Base-by-base conservation (phyloP, 2,113 vertebrate genomes). In the Murina feae region DNA sequence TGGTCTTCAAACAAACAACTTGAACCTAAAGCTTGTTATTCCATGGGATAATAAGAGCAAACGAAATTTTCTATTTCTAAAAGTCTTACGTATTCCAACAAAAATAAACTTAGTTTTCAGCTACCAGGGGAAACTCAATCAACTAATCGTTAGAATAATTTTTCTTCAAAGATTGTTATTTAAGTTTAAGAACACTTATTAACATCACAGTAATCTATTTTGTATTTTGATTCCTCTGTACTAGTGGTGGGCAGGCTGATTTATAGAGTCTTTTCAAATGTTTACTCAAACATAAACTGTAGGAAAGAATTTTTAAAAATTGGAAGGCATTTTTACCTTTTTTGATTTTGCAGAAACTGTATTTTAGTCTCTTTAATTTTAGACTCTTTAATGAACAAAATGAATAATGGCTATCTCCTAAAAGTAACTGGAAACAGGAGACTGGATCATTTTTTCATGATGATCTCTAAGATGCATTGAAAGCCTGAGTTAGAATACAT, bases 31-130 rank as follows among this genome's bases (percentile, higher is more conserved):
- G 28, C 58, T 80, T 94, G 53, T 60, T 55, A 90, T 58, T 35
- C 53, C 35, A 88, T 37, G 12, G 76, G 82, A 90, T 85, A 89
- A 96, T 88, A 95, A 97, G 97, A 85, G 23, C 44, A 55, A 96
- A 87, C 20, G 25, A 69, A 75, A 55, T 2, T 32, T 89, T 96
- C 25, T 82, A 37, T 82, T 92, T 92, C n/a, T 89, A 63, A 95
- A 91, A 42, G 12, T 68, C 32, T 0, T 58, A 2, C 53, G 47
- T 37, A 87, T 96, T 96, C 71, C 85, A 91, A 63, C 14, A 97
- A 89, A 96, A 95, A 97, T 35, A 95, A 94, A 86, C 39, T 69
- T 88, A 90, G 37, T 7, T 89, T 85, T 94, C 30, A 74, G 39
- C 28, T 39, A 72, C 32, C 4, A 75, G 16, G 28, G 14, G 30